Percentiles rank a stretch among this genome's conserved stretches.
Conservation (phyloP, 2,888 invertebrate species). For the Acanthoscelides obtectus region DNA sequence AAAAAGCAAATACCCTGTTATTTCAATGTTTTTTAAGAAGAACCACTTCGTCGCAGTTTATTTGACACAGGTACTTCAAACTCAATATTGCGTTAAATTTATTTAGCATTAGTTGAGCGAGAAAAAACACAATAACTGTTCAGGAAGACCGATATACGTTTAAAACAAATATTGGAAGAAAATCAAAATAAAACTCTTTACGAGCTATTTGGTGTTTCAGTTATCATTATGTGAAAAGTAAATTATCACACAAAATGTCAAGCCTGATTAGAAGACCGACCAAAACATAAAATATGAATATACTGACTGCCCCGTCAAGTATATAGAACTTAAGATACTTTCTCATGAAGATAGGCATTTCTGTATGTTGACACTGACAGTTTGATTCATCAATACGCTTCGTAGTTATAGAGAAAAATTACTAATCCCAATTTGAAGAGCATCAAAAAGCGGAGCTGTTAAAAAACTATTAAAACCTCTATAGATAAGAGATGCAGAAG, state of each 20-base stretch:
- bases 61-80: neutral
- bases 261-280: no score
- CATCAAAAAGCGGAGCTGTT: no score
- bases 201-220: conserved; percentile 32
- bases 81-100: neutral
- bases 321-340: no score
- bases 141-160: conserved; percentile 35
- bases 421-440: no score
- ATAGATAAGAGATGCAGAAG: no score
- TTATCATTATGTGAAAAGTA: neutral
- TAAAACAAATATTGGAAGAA: conserved; percentile 12
- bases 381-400: no score
- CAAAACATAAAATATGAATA: no score
- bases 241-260: neutral
- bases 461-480: no score
- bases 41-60: neutral
- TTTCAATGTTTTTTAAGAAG: neutral
- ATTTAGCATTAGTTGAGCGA: conserved; percentile 15
- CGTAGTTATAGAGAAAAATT: no score
- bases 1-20: conserved; percentile 5
- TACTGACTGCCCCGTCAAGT: no score
- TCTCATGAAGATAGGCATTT: no score
- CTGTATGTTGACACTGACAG: no score
- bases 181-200: conserved; percentile 8
- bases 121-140: conserved; percentile 42